phyloP scores from a whole-genome alignment of 2,888 invertebrate species.

The Eucriotettix oculatus region DNA sequence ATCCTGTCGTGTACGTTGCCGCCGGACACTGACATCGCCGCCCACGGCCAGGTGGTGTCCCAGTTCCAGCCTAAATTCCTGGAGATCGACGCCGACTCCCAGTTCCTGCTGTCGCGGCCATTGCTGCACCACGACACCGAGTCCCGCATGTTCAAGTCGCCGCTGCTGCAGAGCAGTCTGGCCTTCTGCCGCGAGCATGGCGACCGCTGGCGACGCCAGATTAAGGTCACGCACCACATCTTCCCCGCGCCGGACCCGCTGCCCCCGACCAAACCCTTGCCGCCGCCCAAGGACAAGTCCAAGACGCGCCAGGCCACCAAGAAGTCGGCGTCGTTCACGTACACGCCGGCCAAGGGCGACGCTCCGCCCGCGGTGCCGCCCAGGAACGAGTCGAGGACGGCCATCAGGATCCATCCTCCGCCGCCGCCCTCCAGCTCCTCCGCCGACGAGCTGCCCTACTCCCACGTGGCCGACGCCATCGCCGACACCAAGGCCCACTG shows the following conservation, averaged over 20 bases:
- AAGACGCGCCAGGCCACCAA: conserved; percentile 24
- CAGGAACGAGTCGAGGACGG: neutral
- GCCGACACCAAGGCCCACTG: conserved; percentile 21
- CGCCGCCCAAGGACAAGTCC: conserved; percentile 21
- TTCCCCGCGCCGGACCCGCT: conserved; percentile 19
- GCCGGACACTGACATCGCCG: conserved; percentile 28
- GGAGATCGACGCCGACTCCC: conserved; percentile 34
- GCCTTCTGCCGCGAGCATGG: conserved; percentile 39
- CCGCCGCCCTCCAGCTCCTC: conserved; percentile 26
- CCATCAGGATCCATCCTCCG: conserved; percentile 33
- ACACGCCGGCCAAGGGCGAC: conserved; percentile 17
- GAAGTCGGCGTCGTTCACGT: conserved; percentile 28
- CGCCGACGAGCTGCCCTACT: conserved; percentile 47
- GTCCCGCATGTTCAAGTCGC: conserved; percentile 43
- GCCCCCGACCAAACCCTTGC: conserved; percentile 24
- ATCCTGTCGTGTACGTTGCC: conserved; percentile 43
- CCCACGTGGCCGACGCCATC: conserved; percentile 47
- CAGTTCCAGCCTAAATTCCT: conserved; percentile 24
- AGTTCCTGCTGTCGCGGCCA: conserved; percentile 38
- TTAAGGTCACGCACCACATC: conserved; percentile 18
- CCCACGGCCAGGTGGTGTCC: neutral
- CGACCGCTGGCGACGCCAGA: conserved; percentile 24
- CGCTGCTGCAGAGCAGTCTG: conserved; percentile 44
- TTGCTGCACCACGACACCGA: conserved; percentile 44
- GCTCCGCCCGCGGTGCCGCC: neutral